Conservation (phyloP, 1,140 invertebrate genomes). For the Ectropis grisescens region DNA sequence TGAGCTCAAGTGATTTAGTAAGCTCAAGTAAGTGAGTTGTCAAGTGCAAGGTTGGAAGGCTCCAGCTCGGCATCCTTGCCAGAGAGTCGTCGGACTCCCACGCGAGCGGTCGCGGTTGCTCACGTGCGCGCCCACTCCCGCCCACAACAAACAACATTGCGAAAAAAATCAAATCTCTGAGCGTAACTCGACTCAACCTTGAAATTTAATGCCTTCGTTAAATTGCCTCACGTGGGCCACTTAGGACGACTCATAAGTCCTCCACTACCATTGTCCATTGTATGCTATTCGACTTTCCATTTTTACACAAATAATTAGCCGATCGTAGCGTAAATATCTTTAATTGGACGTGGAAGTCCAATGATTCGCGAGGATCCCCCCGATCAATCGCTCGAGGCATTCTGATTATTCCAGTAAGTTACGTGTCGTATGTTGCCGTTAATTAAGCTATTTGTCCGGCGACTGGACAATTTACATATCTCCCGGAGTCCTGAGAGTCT, state of each 20-base stretch:
- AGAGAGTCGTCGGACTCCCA: constrained; percentile 51
- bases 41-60: too few relatives aligned
- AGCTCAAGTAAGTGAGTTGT: too few relatives aligned
- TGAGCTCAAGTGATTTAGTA: too few relatives aligned
- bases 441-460: constrained; percentile 70
- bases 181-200: constrained; percentile 51
- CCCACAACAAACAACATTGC: constrained; percentile 57
- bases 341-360: too few relatives aligned
- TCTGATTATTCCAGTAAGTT: constrained; percentile 56
- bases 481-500: constrained; percentile 39
- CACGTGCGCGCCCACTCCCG: constrained; percentile 65
- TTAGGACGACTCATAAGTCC: constrained; percentile 28
- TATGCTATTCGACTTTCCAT: constrained; percentile 24
- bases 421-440: constrained; percentile 55
- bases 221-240: constrained; percentile 44
- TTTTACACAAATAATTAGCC: too few relatives aligned
- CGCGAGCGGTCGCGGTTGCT: constrained; percentile 45
- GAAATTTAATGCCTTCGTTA: constrained; percentile 56
- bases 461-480: constrained; percentile 62
- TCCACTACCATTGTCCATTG: constrained; percentile 40
- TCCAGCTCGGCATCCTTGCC: too few relatives aligned
- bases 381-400: constrained; percentile 30
- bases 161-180: constrained; percentile 56
- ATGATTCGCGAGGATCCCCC: too few relatives aligned
- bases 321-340: too few relatives aligned